Evolutionary conservation across 1,140 invertebrate genomes (phyloP).

Genomic region (fruit fly (Drosophila melanogaster)): DNA sequence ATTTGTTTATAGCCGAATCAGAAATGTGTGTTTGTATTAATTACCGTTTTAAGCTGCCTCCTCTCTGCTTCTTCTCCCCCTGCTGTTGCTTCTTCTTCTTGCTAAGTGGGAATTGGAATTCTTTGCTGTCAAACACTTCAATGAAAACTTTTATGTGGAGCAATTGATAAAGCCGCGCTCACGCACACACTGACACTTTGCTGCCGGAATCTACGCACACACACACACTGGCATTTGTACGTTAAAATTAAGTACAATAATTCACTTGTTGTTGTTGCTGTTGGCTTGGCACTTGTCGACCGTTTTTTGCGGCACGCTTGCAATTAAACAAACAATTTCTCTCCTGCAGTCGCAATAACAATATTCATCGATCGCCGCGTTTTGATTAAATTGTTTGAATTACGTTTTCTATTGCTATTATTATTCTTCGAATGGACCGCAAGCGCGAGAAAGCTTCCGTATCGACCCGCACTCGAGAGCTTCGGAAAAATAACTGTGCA

Average conservation of each 20-base stretch:
- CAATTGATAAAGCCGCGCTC: conserved; percentile 77
- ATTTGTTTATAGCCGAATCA: conserved; percentile 80
- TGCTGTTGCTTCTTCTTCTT: conserved; percentile 7
- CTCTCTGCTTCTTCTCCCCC: not conserved
- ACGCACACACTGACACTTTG: conserved; percentile 33
- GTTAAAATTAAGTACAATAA: conserved; percentile 81
- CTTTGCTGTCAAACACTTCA: conserved; percentile 76
- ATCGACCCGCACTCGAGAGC: conserved; percentile 69
- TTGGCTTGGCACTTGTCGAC: conserved; percentile 62
- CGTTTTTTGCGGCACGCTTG: conserved; percentile 32
- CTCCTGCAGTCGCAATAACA: conserved; percentile 49
- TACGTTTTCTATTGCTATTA: conserved; percentile 78
- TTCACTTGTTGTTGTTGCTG: conserved; percentile 37
- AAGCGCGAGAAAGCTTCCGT: conserved; percentile 27
- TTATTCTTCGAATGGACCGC: conserved; percentile 53
- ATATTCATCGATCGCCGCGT: conserved; percentile 77
- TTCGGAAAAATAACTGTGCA: conserved; percentile 65
- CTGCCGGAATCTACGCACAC: conserved; percentile 13
- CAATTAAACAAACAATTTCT: conserved; percentile 53
- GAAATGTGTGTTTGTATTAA: conserved; percentile 73
- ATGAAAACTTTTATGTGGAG: conserved; percentile 74
- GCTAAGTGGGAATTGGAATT: conserved; percentile 4
- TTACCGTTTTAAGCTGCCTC: conserved; percentile 76
- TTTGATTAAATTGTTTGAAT: conserved; percentile 82
- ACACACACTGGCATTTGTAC: conserved; percentile 60